Percentiles rank a stretch among this genome's conserved stretches.
These are phyloP conservation scores for Drosophila tropicalis DNA, from an alignment of 1,140 invertebrate species.

Conservation along the genomic window DNA sequence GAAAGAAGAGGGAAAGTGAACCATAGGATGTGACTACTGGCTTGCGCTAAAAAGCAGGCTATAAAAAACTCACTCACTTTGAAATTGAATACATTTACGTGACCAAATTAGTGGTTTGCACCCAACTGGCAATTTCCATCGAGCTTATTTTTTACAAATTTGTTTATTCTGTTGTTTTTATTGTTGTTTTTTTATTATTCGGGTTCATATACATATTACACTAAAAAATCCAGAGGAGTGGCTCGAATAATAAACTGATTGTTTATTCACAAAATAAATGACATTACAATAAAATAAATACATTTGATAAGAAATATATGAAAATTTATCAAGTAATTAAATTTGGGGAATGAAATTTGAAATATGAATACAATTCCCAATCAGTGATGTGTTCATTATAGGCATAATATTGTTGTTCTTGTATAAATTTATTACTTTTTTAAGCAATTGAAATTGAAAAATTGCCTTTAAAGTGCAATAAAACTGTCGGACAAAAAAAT, in stretches of 20 bases:
- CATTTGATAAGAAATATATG: background rate
- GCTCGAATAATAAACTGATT: background rate
- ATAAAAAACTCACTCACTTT: slow-evolving; percentile 29
- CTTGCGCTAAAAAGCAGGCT: slow-evolving; percentile 41
- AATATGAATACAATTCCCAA: too few species aligned
- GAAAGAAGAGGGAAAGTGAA: background rate
- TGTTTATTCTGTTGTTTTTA: background rate
- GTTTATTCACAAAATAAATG: background rate
- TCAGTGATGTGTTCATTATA: too few species aligned
- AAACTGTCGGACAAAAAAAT: too few species aligned
- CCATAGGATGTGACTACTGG: slow-evolving; percentile 11
- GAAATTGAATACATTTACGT: slow-evolving; percentile 58
- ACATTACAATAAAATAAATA: background rate
- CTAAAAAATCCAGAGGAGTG: background rate
- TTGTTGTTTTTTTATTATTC: too few species aligned
- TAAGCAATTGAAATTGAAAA: too few species aligned
- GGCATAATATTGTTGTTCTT: too few species aligned
- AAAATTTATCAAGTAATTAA: too few species aligned
- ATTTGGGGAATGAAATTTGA: too few species aligned
- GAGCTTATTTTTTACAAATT: slow-evolving; percentile 18
- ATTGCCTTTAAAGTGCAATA: too few species aligned
- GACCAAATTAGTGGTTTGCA: slow-evolving; percentile 39
- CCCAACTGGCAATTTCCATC: slow-evolving; percentile 1
- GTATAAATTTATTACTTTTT: too few species aligned
- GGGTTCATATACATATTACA: background rate